A percentile compares a stretch with the other conserved stretches of the same genome.
These are phyloP conservation scores for Nymphalis io DNA, from an alignment of 1,140 invertebrate species.

Conservation along the genomic window DNA sequence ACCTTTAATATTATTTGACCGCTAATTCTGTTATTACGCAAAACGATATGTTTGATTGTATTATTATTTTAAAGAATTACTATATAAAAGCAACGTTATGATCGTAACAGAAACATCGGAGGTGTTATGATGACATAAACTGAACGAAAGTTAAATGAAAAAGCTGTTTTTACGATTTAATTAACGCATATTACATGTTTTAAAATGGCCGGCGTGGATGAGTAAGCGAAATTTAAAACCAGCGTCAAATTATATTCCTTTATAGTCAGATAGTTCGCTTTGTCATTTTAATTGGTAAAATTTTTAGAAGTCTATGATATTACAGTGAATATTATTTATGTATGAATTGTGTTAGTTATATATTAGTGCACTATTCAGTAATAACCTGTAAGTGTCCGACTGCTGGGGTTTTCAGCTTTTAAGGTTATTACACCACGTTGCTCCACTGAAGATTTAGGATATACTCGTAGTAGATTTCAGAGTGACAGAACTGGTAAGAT, in stretches of 20 bases:
- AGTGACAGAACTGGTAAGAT: too few species aligned
- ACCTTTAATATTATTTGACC: neutral
- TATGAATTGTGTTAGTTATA: too few species aligned
- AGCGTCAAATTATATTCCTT: slow-evolving; percentile 31
- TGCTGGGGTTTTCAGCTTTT: too few species aligned
- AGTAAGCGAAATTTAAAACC: slow-evolving; percentile 38
- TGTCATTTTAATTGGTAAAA: neutral
- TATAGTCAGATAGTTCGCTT: slow-evolving; percentile 27
- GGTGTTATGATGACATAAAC: neutral
- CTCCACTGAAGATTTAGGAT: too few species aligned
- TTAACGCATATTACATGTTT: slow-evolving; percentile 31
- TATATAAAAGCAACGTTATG: neutral
- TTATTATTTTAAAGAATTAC: neutral
- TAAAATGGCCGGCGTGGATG: slow-evolving; percentile 30
- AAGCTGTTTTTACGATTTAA: slow-evolving; percentile 27
- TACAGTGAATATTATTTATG: neutral
- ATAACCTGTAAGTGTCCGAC: too few species aligned
- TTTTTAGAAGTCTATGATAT: neutral
- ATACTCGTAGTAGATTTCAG: too few species aligned
- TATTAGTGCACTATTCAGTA: too few species aligned
- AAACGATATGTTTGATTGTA: neutral
- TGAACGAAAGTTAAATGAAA: slow-evolving; percentile 10
- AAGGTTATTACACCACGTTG: too few species aligned
- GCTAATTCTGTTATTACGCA: neutral
- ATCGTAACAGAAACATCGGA: neutral